phyloP scores from a whole-genome alignment of 2,888 invertebrate species.

The Leptopilina drosophilae region DNA sequence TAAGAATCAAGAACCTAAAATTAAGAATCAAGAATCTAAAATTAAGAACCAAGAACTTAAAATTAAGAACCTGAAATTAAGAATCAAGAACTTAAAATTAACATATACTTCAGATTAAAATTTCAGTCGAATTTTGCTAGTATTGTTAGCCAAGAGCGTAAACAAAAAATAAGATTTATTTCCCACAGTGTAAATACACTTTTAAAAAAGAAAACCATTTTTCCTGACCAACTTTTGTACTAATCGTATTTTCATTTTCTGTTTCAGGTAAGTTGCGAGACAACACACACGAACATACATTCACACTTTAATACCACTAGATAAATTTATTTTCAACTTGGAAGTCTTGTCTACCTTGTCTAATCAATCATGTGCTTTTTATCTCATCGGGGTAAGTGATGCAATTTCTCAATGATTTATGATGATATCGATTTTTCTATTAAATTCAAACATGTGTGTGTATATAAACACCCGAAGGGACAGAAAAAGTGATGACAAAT shows the following conservation, averaged over 20 bases:
- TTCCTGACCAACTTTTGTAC: background rate
- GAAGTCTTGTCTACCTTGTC: constrained; percentile 5
- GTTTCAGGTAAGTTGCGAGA: constrained; percentile 24
- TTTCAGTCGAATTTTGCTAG: no score
- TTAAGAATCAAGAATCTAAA: no score
- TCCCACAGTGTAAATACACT: no score
- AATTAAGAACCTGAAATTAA: no score
- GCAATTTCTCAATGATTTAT: background rate
- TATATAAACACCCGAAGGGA: background rate
- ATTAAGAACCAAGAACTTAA: no score
- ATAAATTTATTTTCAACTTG: constrained; percentile 16
- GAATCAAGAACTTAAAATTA: no score
- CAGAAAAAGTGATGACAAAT: background rate
- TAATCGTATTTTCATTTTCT: constrained; percentile 4
- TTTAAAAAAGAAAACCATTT: no score
- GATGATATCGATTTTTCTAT: background rate
- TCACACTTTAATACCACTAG: background rate
- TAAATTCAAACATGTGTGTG: no score
- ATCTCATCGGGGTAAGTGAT: constrained; percentile 11
- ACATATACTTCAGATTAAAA: no score
- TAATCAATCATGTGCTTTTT: constrained; percentile 11
- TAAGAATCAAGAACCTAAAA: no score
- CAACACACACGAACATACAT: background rate
- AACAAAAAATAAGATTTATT: no score
- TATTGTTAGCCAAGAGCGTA: no score